A percentile compares a stretch with the other conserved stretches of the same genome.
Conservation (phyloP, 2,797 vertebrate species). For the Myioborus melanocephalus region DNA sequence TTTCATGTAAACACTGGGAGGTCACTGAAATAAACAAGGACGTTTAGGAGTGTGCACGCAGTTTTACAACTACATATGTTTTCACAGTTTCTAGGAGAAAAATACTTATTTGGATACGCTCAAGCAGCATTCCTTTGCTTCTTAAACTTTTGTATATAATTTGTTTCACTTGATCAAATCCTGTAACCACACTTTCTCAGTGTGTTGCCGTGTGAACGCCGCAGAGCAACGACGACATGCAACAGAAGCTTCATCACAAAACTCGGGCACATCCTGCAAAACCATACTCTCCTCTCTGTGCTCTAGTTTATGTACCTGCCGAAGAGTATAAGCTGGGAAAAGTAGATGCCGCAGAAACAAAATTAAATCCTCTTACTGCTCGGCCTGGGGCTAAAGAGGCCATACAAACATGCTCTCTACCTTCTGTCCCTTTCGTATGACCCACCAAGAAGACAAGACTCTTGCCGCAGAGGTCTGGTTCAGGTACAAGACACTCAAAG, state of each 20-base stretch:
- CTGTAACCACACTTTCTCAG: neutral
- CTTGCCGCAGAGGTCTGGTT: too few species aligned
- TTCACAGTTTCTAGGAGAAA: neutral
- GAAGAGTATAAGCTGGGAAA: neutral
- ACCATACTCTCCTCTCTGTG: rapidly evolving
- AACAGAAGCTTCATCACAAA: neutral
- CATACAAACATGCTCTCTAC: neutral
- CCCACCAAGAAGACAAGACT: neutral
- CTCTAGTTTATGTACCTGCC: neutral
- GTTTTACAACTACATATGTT: neutral
- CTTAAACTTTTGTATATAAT: neutral
- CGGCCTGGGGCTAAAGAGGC: neutral
- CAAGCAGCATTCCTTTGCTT: neutral
- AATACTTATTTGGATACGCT: neutral
- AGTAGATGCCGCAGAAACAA: neutral
- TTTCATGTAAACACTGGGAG: neutral
- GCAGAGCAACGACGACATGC: neutral
- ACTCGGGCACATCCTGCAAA: neutral
- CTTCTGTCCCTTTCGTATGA: neutral
- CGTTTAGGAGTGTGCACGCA: rapidly evolving
- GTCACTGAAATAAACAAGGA: neutral
- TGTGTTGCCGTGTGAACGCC: neutral
- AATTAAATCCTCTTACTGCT: neutral
- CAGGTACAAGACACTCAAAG: neutral
- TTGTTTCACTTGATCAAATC: neutral